Evolutionary conservation across 2,113 vertebrate genomes (phyloP).

Genomic region (Romanogobio albipinnatus): DNA sequence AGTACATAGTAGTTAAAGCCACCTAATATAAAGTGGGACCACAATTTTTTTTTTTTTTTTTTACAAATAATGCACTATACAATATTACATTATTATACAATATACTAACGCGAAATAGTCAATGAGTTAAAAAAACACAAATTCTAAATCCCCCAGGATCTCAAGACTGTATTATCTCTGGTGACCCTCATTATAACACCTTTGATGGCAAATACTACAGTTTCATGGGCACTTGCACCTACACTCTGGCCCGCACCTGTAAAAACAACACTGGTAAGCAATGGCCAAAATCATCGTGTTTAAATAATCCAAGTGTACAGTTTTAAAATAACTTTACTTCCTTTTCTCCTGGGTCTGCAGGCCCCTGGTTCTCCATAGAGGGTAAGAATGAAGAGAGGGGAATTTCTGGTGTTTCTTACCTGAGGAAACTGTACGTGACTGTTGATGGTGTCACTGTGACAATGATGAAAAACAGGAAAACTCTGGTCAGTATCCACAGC

Average conservation of each 20-base stretch:
- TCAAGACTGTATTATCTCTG: conserved; percentile 80
- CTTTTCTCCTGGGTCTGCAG: conserved; percentile 56
- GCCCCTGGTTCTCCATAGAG: conserved; percentile 80
- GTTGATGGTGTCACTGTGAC: conserved; percentile 74
- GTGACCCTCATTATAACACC: conserved; percentile 86
- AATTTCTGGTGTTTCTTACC: conserved; percentile 70
- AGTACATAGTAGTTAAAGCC: no score
- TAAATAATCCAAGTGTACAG: background rate
- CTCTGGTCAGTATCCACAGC: conserved; percentile 70
- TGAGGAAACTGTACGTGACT: conserved; percentile 75
- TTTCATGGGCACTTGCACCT: conserved; percentile 89
- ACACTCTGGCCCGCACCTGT: conserved; percentile 77
- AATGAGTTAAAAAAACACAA: no score
- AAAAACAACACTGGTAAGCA: conserved; percentile 70
- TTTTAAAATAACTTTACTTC: background rate
- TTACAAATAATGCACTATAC: no score
- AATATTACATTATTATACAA: no score
- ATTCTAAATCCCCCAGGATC: conserved; percentile 64
- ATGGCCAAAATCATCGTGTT: background rate
- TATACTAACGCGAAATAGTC: no score
- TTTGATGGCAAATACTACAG: conserved; percentile 81
- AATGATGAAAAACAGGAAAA: conserved; percentile 73
- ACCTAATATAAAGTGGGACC: no score
- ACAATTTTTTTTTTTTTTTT: no score
- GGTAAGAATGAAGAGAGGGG: conserved; percentile 80